A percentile compares a stretch with the other conserved stretches of the same genome.
Evolutionary conservation across 2,888 invertebrate genomes (phyloP).

Genomic region (Dioctria rufipes): DNA sequence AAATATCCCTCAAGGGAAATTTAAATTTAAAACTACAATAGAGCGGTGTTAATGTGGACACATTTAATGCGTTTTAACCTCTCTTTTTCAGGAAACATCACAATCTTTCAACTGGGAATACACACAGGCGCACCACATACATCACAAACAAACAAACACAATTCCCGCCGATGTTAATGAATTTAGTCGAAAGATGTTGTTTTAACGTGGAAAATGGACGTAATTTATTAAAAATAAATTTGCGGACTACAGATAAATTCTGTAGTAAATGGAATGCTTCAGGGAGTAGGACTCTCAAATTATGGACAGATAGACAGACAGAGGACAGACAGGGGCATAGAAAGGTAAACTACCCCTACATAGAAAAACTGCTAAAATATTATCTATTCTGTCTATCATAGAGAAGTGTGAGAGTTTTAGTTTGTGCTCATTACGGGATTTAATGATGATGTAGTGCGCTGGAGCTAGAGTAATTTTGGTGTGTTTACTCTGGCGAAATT

Average conservation of each 20-base stretch:
- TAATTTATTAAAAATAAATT: constrained; percentile 32
- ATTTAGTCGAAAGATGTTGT: constrained; percentile 11
- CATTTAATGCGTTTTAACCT: not conserved
- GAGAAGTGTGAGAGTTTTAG: too few relatives aligned
- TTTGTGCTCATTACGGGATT: too few relatives aligned
- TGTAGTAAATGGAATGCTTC: not conserved
- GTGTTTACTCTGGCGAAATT: too few relatives aligned
- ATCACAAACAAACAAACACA: too few relatives aligned
- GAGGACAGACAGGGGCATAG: too few relatives aligned
- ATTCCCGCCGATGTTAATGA: constrained; percentile 15
- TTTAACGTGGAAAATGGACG: constrained; percentile 14
- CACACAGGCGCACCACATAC: not conserved
- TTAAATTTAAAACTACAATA: constrained; percentile 37
- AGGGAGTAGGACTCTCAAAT: too few relatives aligned
- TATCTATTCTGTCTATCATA: too few relatives aligned
- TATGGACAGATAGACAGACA: too few relatives aligned
- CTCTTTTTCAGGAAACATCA: not conserved
- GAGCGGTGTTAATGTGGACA: not conserved
- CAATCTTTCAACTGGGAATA: not conserved
- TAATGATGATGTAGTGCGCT: too few relatives aligned
- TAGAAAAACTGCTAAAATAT: too few relatives aligned
- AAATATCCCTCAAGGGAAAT: constrained; percentile 28
- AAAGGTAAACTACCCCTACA: too few relatives aligned
- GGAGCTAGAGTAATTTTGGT: too few relatives aligned
- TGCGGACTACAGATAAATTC: not conserved